Evolutionary conservation across 2,113 vertebrate genomes (phyloP), one percentile per base, ranked within the genome.

Genomic region (Dasyprocta punctata): DNA sequence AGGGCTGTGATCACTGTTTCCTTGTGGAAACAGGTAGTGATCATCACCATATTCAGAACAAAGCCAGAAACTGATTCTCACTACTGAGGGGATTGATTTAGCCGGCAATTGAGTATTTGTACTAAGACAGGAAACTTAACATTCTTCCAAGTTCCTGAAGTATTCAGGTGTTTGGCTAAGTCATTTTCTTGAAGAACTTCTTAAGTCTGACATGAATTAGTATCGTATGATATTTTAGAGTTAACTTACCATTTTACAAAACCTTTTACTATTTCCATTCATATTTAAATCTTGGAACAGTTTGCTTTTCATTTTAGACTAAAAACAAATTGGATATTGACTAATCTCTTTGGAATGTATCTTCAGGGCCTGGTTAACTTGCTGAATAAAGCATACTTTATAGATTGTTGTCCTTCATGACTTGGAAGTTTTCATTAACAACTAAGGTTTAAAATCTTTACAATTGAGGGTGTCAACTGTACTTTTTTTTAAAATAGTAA

Each of bases 301-400:
- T 80, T 95, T 96, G 38, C 44, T 83, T 71, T 96, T 89, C 33
- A 95, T 92, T 96, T 92, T 94, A 89, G 54, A 88, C 63, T 83
- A 73, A 96, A 56, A 94, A 81, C 44, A 96, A 97, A 88, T 93
- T 93, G 20, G 78, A 94, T 94, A 67, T 41, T 90, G 87, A 93
- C 83, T 94, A 89, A 89, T 92, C 13, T 89, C 89, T 91, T 92
- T 71, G 78, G 54, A 94, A 82, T 94, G 30, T 87, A 36, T 97
- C 44, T 90, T 96, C n/a, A 89, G 30, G 87, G 83, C 88, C 86
- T 92, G 33, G 17, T 12, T 89, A 90, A 78, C 77, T 92, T 94
- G 65, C 58, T 65, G 60, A 95, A 73, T 86, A 89, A 6, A 60
- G 95, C n/a, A 41, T 81, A 49, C 90, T 30, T 86, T 44, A 69